Conservation (phyloP, 2,888 invertebrate genomes). For the Tuberolachnus salignus region DNA sequence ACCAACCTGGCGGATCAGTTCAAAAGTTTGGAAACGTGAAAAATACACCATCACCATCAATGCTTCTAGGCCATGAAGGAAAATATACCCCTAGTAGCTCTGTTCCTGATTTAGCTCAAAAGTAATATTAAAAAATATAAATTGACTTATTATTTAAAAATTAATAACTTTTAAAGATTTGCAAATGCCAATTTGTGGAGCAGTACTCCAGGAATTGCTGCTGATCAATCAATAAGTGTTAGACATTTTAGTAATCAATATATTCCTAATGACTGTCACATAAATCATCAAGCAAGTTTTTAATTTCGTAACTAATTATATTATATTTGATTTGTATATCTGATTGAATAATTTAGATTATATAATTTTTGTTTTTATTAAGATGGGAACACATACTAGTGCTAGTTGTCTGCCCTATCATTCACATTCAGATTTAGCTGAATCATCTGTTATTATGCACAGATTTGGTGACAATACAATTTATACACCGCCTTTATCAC, state of each 20-base stretch:
- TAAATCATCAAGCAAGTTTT: constrained; percentile 51
- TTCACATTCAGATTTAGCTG: constrained; percentile 45
- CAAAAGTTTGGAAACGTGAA: constrained; percentile 81
- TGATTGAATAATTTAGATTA: constrained; percentile 4
- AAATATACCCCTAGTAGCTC: constrained; percentile 79
- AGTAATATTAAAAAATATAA: constrained; percentile 61
- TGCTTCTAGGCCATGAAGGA: constrained; percentile 79
- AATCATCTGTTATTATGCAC: constrained; percentile 39
- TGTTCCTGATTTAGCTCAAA: constrained; percentile 69
- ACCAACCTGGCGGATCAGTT: constrained; percentile 64
- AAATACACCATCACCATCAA: constrained; percentile 69
- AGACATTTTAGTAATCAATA: constrained; percentile 36
- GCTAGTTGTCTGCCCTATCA: constrained; percentile 42
- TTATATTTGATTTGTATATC: background rate
- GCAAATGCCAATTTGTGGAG: constrained; percentile 48
- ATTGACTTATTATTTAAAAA: background rate
- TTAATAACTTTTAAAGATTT: constrained; percentile 21
- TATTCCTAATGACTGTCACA: constrained; percentile 37
- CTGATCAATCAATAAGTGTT: constrained; percentile 44
- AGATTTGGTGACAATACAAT: constrained; percentile 35
- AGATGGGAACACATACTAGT: constrained; percentile 35
- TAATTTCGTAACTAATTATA: constrained; percentile 3
- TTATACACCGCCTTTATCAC: constrained; percentile 34
- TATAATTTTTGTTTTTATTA: constrained; percentile 1
- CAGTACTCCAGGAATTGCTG: constrained; percentile 38